Conservation (phyloP, 2,797 vertebrate species). For the Ceryle rudis region DNA sequence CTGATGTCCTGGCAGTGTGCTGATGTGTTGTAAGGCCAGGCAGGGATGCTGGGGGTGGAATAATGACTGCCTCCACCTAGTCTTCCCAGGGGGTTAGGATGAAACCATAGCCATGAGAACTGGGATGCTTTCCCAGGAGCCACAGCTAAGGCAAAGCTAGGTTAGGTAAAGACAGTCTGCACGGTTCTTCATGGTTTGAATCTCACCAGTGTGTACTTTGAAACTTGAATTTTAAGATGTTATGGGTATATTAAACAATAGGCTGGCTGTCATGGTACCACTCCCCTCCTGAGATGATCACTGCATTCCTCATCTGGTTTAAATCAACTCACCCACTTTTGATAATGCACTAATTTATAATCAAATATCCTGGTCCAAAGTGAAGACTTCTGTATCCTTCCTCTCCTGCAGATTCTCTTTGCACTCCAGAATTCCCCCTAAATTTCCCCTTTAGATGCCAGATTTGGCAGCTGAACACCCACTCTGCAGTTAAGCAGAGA, state of each 20-base stretch:
- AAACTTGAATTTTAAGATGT: background rate
- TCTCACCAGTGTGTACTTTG: background rate
- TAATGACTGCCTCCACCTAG: background rate
- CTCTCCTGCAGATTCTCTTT: background rate
- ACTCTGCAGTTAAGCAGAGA: background rate
- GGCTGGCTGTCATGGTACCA: background rate
- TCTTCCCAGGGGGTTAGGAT: rapidly evolving
- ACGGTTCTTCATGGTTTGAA: background rate
- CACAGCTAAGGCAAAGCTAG: background rate
- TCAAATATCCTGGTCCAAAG: background rate
- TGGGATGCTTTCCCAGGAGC: rapidly evolving
- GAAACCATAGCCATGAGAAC: background rate
- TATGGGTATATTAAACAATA: background rate
- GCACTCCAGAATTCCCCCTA: background rate
- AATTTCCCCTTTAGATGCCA: background rate
- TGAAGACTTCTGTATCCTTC: background rate
- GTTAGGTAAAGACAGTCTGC: background rate
- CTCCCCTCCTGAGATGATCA: background rate
- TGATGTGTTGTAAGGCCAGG: background rate
- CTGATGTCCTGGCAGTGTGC: background rate
- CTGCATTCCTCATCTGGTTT: background rate
- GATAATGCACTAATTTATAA: background rate
- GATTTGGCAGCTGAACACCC: background rate
- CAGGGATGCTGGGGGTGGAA: background rate
- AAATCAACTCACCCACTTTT: background rate